phyloP scores from a whole-genome alignment of 2,888 invertebrate species.

The Cosmia pyralina region DNA sequence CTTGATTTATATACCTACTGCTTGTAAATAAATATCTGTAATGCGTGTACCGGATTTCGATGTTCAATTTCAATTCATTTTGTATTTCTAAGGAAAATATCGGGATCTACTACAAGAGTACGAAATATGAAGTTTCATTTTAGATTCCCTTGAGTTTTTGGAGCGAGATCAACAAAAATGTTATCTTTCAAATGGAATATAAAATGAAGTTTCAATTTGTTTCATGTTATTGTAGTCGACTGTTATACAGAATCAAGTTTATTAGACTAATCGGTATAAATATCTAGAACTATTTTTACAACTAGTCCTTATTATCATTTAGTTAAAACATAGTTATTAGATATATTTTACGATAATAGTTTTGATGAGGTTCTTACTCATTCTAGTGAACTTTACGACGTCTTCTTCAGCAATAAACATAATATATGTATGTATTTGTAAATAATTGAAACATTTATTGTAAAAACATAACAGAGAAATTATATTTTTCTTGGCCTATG shows the following conservation, averaged over 20 bases:
- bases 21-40: constrained; percentile 83
- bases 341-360: constrained; percentile 82
- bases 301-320: constrained; percentile 87
- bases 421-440: constrained; percentile 85
- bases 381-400: constrained; percentile 81
- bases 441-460: constrained; percentile 85
- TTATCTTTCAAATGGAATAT: constrained; percentile 38
- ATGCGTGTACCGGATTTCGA: constrained; percentile 71
- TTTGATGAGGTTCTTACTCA: constrained; percentile 78
- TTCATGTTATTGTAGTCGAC: constrained; percentile 60
- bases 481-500: constrained; percentile 88
- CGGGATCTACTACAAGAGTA: constrained; percentile 46
- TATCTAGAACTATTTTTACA: constrained; percentile 87
- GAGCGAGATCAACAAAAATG: constrained; percentile 22
- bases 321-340: constrained; percentile 83
- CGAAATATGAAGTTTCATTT: constrained; percentile 42
- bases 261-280: constrained; percentile 75
- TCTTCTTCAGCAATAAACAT: constrained; percentile 88
- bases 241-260: constrained; percentile 72
- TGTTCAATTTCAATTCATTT: constrained; percentile 68
- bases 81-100: constrained; percentile 58
- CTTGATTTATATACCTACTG: constrained; percentile 77
- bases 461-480: constrained; percentile 84
- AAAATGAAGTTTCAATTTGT: constrained; percentile 36
- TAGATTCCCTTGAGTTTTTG: constrained; percentile 34